phyloP scores from a whole-genome alignment of 1,140 invertebrate species.

The Lethrus apterus region DNA sequence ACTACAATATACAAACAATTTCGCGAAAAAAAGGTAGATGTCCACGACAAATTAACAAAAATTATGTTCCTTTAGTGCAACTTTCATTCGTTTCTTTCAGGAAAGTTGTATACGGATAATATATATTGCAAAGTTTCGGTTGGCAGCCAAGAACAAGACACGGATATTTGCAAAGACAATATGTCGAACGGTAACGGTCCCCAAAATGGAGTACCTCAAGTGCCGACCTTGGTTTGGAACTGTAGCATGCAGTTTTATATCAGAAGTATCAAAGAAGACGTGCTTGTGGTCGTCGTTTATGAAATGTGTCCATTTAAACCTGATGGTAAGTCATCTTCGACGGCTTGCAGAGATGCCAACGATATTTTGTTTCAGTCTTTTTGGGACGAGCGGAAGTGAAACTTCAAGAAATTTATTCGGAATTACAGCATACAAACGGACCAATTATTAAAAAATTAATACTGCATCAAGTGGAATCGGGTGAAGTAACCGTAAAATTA shows the following conservation, averaged over 20 bases:
- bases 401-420: constrained; percentile 58
- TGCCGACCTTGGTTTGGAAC: constrained; percentile 61
- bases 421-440: constrained; percentile 54
- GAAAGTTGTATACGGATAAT: constrained; percentile 43
- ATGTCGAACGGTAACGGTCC: constrained; percentile 38
- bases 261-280: constrained; percentile 64
- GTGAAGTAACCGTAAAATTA: constrained; percentile 65
- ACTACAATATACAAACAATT: constrained; percentile 20
- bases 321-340: constrained; percentile 66
- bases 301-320: constrained; percentile 71
- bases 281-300: constrained; percentile 70
- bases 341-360: too few relatives aligned
- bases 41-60: neutral
- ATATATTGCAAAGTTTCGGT: constrained; percentile 74
- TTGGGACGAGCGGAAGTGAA: constrained; percentile 68
- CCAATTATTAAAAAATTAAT: constrained; percentile 63
- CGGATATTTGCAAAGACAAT: constrained; percentile 52
- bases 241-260: constrained; percentile 78
- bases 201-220: constrained; percentile 37
- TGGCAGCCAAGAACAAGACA: constrained; percentile 68
- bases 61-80: neutral
- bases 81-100: constrained; percentile 15
- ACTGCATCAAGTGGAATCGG: constrained; percentile 63
- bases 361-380: constrained; percentile 61
- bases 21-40: constrained; percentile 27